These are phyloP conservation scores for Fukomys damarensis DNA, from an alignment of 2,113 vertebrate species.

Conservation along the genomic window DNA sequence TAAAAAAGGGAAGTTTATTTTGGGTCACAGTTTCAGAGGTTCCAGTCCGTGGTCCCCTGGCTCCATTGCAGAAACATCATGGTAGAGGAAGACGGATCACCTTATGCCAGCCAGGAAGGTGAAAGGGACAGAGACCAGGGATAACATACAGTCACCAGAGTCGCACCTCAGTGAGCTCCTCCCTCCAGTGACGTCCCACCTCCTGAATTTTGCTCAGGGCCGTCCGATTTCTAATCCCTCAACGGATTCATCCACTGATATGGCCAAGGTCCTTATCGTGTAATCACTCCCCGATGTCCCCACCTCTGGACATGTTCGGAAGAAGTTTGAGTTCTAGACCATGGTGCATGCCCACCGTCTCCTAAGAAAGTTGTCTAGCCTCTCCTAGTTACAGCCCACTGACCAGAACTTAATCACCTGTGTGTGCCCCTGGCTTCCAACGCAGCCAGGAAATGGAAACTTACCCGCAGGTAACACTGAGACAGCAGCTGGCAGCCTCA, in stretches of 20 bases:
- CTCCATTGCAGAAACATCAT: background rate
- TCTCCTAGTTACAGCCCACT: background rate
- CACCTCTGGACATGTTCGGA: background rate
- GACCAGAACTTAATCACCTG: background rate
- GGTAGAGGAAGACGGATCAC: too few relatives aligned
- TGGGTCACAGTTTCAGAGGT: background rate
- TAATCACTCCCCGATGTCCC: background rate
- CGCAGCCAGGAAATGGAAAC: too few relatives aligned
- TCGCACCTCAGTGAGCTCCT: background rate
- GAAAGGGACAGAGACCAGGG: background rate
- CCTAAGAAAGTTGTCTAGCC: accelerated
- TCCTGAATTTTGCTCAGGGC: background rate
- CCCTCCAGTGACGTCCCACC: background rate
- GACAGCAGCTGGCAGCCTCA: too few relatives aligned
- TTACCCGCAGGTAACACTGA: background rate
- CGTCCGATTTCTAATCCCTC: background rate
- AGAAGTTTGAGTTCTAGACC: background rate
- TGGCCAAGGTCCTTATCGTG: background rate
- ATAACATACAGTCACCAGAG: background rate
- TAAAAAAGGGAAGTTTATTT: background rate
- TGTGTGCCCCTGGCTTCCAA: background rate
- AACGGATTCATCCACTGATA: background rate
- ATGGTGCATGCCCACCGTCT: background rate
- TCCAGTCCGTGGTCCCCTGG: background rate
- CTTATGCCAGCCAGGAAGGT: background rate